Evolutionary conservation across 1,140 invertebrate species (phyloP), one percentile per base, ranked within the genome.

Genomic region (Ptiloglossa arizonensis): DNA sequence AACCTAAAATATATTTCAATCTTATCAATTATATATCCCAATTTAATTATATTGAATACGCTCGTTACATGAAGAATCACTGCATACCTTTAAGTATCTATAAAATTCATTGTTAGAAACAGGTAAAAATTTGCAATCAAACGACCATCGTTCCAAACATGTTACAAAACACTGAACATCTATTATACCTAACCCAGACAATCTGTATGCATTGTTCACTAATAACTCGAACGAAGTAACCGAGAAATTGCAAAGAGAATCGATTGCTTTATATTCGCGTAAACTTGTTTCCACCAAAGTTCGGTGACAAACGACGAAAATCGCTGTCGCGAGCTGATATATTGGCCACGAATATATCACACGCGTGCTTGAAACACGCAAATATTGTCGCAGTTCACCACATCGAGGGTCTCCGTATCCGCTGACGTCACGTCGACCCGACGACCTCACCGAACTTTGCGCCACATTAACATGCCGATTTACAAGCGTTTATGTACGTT

Each of bases 391-490:
- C 48, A 64, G 32, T 72, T 74, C 63, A 27, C 56, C 50, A 56
- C 56, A n/a, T 50, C 46, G 63, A 81, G 89, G 89, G 88, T 91
- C 90, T 87, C 79, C 88, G 89, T 82, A 91, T 91, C 90, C 90
- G 90, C 81, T 91, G 88, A 90, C 90, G 89, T 91, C 90, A 90
- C 75, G 48, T 54, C 80, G 87, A 85, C 89, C 89, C 74, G 83
- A 75, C 88, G 90, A 91, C 90, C 89, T 86, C 82, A 81, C 74
- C 88, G 88, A 91, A 90, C 89, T 89, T 83, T 80, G 79, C 59
- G 38, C 71, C 56, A 77, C 68, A 89, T 89, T 89, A 87, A 67
- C 87, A 89, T 89, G 85, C 80, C 86, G 86, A 90, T 89, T 90
- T 89, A 86, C 74, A 88, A 87, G 67, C 84, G 74, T 84, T 67